These are phyloP conservation scores for Carposina sasakii DNA, from an alignment of 1,140 invertebrate genomes.

Conservation along the genomic window DNA sequence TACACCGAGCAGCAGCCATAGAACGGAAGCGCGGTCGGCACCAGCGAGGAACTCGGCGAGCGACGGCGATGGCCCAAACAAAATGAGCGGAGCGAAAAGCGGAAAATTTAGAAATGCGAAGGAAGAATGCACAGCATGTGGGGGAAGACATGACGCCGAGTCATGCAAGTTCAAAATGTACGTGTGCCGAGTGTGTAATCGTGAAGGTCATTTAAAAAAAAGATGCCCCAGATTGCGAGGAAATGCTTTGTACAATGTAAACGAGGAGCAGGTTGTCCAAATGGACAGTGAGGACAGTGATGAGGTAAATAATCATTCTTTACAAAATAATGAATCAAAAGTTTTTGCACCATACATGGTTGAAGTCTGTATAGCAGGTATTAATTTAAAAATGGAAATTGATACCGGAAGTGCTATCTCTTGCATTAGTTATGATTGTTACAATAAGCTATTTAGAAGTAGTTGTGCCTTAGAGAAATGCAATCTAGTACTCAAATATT, in stretches of 20 bases:
- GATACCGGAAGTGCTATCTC: neutral
- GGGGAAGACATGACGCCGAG: neutral
- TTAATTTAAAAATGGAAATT: neutral
- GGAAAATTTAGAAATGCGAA: neutral
- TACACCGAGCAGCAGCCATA: neutral
- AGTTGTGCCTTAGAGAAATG: neutral
- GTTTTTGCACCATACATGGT: neutral
- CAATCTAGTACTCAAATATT: slow-evolving; percentile 6
- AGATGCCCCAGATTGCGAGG: neutral
- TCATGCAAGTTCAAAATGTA: neutral
- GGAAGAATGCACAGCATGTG: neutral
- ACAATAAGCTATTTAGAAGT: neutral
- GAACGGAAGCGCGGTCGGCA: neutral
- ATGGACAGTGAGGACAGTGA: neutral
- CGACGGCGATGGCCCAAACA: neutral
- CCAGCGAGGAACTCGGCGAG: neutral
- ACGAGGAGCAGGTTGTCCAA: neutral
- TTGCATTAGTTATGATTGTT: slow-evolving; percentile 5
- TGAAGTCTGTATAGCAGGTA: neutral
- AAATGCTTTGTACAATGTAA: neutral
- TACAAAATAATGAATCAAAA: neutral
- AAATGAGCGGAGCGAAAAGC: neutral
- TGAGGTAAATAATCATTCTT: neutral
- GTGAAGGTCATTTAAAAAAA: neutral
- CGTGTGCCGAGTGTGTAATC: neutral